These are phyloP conservation scores for Sarcophaga caerulescens DNA, from an alignment of 2,888 invertebrate species.

Conservation along the genomic window DNA sequence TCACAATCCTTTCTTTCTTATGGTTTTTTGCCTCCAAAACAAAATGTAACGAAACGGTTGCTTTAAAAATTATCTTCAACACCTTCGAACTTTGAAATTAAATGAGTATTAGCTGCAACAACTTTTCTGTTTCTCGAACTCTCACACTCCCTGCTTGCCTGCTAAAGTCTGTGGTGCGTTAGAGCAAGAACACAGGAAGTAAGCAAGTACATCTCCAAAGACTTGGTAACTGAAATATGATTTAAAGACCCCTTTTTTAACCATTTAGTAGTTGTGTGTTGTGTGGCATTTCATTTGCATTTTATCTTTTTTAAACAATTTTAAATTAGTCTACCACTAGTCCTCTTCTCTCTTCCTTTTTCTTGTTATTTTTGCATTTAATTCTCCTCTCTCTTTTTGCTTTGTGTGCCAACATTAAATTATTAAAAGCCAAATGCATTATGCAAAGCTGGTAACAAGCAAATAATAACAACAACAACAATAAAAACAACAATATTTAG, in stretches of 20 bases:
- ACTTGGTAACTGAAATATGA: slow-evolving; percentile 53
- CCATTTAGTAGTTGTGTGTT: slow-evolving; percentile 45
- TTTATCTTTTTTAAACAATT: slow-evolving; percentile 65
- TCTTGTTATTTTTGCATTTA: not conserved
- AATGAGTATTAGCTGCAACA: slow-evolving; percentile 78
- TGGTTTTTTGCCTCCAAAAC: slow-evolving; percentile 65
- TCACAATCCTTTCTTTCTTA: slow-evolving; percentile 55
- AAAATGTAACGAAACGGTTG: slow-evolving; percentile 52
- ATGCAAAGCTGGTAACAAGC: slow-evolving; percentile 25
- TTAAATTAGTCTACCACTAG: slow-evolving; percentile 65
- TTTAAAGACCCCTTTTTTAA: slow-evolving; percentile 36
- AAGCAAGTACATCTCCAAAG: slow-evolving; percentile 9
- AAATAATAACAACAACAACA: slow-evolving; percentile 11
- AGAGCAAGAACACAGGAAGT: not conserved
- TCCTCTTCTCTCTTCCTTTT: not conserved
- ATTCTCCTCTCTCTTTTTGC: not conserved
- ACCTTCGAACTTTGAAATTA: slow-evolving; percentile 81
- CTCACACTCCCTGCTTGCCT: not conserved
- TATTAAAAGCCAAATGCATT: slow-evolving; percentile 58
- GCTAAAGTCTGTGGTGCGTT: not conserved
- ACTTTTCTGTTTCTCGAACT: not conserved
- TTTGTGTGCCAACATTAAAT: slow-evolving; percentile 56
- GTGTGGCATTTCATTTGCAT: slow-evolving; percentile 66
- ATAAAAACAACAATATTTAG: not conserved
- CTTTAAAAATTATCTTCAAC: slow-evolving; percentile 79